Conservation (phyloP, 2,113 vertebrate genomes). For the Eulemur macaco region DNA sequence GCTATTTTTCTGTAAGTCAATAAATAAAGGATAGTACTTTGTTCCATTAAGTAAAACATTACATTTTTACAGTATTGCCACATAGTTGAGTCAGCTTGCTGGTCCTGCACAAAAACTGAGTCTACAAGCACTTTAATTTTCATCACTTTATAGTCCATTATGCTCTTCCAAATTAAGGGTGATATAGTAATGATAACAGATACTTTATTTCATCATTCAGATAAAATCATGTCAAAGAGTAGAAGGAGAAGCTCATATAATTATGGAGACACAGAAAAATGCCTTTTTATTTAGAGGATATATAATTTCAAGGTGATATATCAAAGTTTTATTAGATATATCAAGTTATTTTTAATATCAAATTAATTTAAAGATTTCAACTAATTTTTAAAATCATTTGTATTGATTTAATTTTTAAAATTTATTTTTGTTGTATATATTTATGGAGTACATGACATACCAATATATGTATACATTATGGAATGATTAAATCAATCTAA, state of each 20-base stretch:
- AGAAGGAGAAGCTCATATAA: neutral
- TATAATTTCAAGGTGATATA: neutral
- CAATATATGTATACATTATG: neutral
- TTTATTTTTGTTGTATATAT: neutral
- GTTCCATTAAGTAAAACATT: neutral
- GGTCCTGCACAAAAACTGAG: neutral
- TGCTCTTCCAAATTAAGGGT: neutral
- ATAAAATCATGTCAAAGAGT: neutral
- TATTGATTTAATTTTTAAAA: neutral
- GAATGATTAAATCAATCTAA: neutral
- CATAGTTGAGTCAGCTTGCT: neutral
- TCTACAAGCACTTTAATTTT: neutral
- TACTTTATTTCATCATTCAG: neutral
- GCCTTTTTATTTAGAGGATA: neutral
- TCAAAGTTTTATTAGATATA: neutral
- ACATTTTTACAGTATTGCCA: neutral
- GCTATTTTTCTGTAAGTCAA: slow-evolving; percentile 24
- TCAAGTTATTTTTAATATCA: neutral
- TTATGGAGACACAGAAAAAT: neutral
- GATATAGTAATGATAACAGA: neutral
- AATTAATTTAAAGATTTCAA: neutral
- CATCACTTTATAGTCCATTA: neutral
- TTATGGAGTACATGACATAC: neutral
- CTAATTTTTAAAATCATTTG: neutral
- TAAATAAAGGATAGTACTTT: neutral